Base-by-base conservation (phyloP, 30 jellyfish, hydroid and myxozoan genomes). In the Pelagia noctiluca region DNA sequence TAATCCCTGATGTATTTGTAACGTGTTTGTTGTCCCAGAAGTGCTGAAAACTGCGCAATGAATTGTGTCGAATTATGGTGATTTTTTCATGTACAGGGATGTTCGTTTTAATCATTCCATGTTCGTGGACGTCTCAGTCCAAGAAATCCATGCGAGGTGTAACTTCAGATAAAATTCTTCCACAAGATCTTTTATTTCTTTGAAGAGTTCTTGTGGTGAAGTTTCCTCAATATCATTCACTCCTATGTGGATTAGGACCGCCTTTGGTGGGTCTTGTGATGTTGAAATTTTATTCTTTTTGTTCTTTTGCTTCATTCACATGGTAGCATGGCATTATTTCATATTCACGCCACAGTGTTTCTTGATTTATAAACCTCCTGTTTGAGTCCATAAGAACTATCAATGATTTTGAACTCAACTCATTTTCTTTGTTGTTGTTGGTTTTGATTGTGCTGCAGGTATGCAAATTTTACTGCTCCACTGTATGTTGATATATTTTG, bases 391-490 rank as follows among this genome's bases (percentile, higher is more conserved):
- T 42, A 5, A 5, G 16, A 8, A 42, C 57, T 5, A 42, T 42
- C 16, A 42, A 42, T 42, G 8, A 63, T 63, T 63, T 63, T 63
- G 46, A 32, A 16, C 71, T 32, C n/a, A 21, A 16, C 24, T 57
- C 71, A 57, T 57, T 57, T 57, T 57, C 71, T 57, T 57, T 57
- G 71, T 21, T 57, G 32, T 57, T 32, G 71, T 57, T 57, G 71
- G 71, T 57, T 16, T 21, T 21, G n/a, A 57, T 57, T 57, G 71
- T 57, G 71, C 32, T 57, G 71, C n/a, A 32, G n/a, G 71, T 57
- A 33, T 63, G 77, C 22, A 63, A 49, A 63, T 29, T 22, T 63
- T 16, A 29, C 77, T 21, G 77, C 77, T 63, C 77, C 77, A 19
- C 77, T 57, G 49, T 29, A 63, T 23, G 48, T 10, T 63, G 48